Percentiles rank a stretch among this genome's conserved stretches.
These are phyloP conservation scores for Percopsis omiscomaycus DNA, from an alignment of 2,797 vertebrate genomes.

Conservation along the genomic window DNA sequence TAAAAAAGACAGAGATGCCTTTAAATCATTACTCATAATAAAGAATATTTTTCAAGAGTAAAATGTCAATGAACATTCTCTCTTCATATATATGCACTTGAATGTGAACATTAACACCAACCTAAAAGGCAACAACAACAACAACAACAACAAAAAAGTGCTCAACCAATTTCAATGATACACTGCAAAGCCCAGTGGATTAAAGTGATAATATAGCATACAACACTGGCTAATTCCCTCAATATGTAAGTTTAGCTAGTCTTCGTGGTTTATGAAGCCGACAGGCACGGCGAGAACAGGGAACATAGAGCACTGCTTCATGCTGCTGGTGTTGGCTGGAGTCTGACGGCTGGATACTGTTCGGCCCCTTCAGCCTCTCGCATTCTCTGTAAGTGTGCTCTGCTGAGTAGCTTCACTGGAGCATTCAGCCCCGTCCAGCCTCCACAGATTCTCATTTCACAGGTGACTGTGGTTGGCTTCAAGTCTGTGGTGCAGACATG, in stretches of 20 bases:
- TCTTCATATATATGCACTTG: slow-evolving; percentile 21
- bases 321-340: slow-evolving; percentile 58
- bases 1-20: slow-evolving; percentile 62
- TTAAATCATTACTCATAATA: slow-evolving; percentile 57
- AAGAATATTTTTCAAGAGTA: slow-evolving; percentile 61
- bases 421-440: slow-evolving; percentile 72
- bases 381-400: slow-evolving; percentile 69
- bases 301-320: slow-evolving; percentile 46
- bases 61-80: slow-evolving; percentile 24
- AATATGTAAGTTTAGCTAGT: slow-evolving; percentile 64
- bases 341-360: slow-evolving; percentile 23
- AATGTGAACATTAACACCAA: slow-evolving; percentile 42
- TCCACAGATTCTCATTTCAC: slow-evolving; percentile 81
- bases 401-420: slow-evolving; percentile 64
- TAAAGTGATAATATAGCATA: slow-evolving; percentile 18
- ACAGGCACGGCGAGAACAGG: slow-evolving; percentile 65
- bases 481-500: slow-evolving; percentile 70
- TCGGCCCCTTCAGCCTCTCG: slow-evolving; percentile 64
- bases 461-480: slow-evolving; percentile 78
- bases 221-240: slow-evolving; percentile 58
- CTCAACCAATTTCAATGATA: slow-evolving; percentile 50
- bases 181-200: slow-evolving; percentile 33
- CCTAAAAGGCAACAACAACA: slow-evolving; percentile 33
- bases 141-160: slow-evolving; percentile 26
- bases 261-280: slow-evolving; percentile 59